A percentile compares a stretch with the other conserved stretches of the same genome.
Evolutionary conservation across 1,140 invertebrate species (phyloP).

Genomic region (Bacillus rossius): DNA sequence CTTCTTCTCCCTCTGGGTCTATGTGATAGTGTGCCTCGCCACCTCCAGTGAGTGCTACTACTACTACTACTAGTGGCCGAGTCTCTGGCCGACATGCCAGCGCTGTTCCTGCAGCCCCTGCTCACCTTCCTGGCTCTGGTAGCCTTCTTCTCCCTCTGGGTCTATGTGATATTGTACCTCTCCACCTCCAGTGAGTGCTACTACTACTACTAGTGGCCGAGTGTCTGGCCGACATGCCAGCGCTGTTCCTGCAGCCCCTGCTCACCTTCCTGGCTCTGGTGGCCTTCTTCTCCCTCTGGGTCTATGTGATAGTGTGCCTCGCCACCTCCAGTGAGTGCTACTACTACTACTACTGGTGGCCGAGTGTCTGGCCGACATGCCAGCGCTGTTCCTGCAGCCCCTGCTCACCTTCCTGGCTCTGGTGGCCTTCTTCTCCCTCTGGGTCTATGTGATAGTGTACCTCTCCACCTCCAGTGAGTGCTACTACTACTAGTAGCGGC

Average conservation of each 20-base stretch:
- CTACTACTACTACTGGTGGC: no score
- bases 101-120: conserved; percentile 81
- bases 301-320: conserved; percentile 65
- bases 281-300: conserved; percentile 80
- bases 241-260: conserved; percentile 81
- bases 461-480: conserved; percentile 64
- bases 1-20: conserved; percentile 83
- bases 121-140: conserved; percentile 75
- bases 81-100: conserved; percentile 74
- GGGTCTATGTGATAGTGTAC: conserved; percentile 71
- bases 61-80: no score
- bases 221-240: conserved; percentile 74
- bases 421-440: conserved; percentile 74
- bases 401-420: conserved; percentile 77
- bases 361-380: no score
- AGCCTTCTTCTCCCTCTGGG: conserved; percentile 80
- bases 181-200: conserved; percentile 66
- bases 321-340: conserved; percentile 66
- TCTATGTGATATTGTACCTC: conserved; percentile 65
- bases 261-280: conserved; percentile 75
- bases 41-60: conserved; percentile 66
- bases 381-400: conserved; percentile 82
- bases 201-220: no score
- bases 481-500: no score
- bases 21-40: conserved; percentile 64